Percentiles rank a stretch among this genome's conserved stretches.
Conservation (phyloP, 2,113 vertebrate species). For the Urocynchramus pylzowi region DNA sequence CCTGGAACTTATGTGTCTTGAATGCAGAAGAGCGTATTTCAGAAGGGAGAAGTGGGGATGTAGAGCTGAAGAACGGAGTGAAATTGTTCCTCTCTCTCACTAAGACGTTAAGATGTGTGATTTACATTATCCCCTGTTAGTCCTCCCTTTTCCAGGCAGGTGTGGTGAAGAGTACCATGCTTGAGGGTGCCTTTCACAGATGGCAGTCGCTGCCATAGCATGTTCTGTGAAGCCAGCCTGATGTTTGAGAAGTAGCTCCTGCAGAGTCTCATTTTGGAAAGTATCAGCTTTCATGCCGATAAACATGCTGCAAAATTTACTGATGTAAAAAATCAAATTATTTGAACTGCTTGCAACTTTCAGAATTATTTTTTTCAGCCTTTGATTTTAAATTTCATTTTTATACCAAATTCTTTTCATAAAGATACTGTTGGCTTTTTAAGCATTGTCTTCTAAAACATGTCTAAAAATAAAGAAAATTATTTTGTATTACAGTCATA, state of each 20-base stretch:
- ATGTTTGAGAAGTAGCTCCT: background rate
- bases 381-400: background rate
- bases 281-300: accelerated
- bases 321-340: background rate
- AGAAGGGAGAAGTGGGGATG: too few species aligned
- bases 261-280: background rate
- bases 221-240: background rate
- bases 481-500: background rate
- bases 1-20: background rate
- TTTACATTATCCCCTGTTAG: background rate
- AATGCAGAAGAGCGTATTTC: background rate
- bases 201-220: accelerated
- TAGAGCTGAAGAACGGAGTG: background rate
- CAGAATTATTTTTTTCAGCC: background rate
- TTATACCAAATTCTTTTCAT: background rate
- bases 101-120: background rate
- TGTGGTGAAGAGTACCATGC: background rate
- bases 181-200: accelerated
- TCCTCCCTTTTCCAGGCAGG: background rate
- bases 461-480: background rate
- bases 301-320: background rate
- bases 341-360: background rate
- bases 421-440: background rate
- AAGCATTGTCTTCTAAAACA: background rate
- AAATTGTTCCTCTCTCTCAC: background rate